Evolutionary conservation across 2,797 vertebrate genomes (phyloP), one percentile per base, ranked within the genome.

Genomic region (Apogon talboti): DNA sequence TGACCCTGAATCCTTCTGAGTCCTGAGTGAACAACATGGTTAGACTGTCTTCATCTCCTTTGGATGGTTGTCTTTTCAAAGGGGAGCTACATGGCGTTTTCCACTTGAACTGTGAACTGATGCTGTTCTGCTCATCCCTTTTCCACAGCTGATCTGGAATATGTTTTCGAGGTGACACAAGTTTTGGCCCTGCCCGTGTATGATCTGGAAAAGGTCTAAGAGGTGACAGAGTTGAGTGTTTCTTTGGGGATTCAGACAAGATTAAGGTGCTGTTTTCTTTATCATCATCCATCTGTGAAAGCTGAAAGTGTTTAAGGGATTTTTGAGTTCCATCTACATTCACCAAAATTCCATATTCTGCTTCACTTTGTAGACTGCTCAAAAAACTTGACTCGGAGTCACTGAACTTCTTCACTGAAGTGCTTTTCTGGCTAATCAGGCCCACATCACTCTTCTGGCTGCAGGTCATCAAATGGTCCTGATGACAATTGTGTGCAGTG

Each of bases 1-100:
- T 98, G 1, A 96, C 96, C 37, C 57, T 85, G 74, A 94, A 91
- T n/a, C 96, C 98, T 41, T 98, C 89, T 0, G 95, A 95, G 75
- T 98, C 96, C 88, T 97, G 95, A 1, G 92, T 96, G 71, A 97
- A 97, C 72, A 98, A 62, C 52, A 19, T 58, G 13, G 69, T 84
- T 14, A 92, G 75, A 71, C 84, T 88, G 62, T 92, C 87, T 19
- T 83, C 77, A 0, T 7, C 38, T 14, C 71, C 79, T 24, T 37
- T 48, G 47, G 4, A 14, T 7, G 59, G 28, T 42, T 0, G 14
- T 50, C 81, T 86, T 63, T 79, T 80, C 9, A 83, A 47, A 11
- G 84, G 76, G 40, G 86, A 76, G 47, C 50, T 52, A 8, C 50
- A 61, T 0, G 33, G 35, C 50, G 77, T 79, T 9, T 19, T 56